Evolutionary conservation across 2,113 vertebrate species (phyloP).

Genomic region (Toxostoma redivivum): DNA sequence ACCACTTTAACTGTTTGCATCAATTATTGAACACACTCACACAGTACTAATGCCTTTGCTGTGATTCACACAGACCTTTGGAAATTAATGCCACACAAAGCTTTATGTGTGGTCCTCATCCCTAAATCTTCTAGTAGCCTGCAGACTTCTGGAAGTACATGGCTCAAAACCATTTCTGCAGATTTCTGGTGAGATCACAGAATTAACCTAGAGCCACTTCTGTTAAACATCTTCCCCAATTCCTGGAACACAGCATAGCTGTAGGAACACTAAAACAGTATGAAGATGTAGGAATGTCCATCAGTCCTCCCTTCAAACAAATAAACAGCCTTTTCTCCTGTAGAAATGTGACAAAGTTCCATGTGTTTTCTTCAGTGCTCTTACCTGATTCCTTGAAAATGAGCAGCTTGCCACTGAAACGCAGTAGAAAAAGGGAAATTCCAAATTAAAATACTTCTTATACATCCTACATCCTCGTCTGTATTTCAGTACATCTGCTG

Average conservation of each 20-base stretch:
- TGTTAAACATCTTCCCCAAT: background rate
- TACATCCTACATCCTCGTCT: background rate
- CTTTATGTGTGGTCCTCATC: background rate
- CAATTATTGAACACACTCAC: background rate
- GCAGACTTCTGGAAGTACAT: background rate
- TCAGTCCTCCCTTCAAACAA: background rate
- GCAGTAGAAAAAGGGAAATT: background rate
- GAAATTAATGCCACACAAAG: background rate
- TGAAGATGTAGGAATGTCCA: background rate
- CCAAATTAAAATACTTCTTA: background rate
- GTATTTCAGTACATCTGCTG: background rate
- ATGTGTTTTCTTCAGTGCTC: background rate
- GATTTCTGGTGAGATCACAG: background rate
- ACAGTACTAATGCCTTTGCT: background rate
- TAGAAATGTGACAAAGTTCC: background rate
- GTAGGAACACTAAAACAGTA: background rate
- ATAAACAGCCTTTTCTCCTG: background rate
- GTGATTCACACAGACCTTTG: background rate
- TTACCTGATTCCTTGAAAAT: background rate
- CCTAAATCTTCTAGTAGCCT: background rate
- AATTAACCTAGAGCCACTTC: background rate
- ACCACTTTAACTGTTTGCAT: background rate
- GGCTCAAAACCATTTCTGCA: background rate
- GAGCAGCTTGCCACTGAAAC: background rate
- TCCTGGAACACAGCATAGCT: background rate